Evolutionary conservation across 2,888 invertebrate species (phyloP).

Genomic region (Melinaea marsaeus): DNA sequence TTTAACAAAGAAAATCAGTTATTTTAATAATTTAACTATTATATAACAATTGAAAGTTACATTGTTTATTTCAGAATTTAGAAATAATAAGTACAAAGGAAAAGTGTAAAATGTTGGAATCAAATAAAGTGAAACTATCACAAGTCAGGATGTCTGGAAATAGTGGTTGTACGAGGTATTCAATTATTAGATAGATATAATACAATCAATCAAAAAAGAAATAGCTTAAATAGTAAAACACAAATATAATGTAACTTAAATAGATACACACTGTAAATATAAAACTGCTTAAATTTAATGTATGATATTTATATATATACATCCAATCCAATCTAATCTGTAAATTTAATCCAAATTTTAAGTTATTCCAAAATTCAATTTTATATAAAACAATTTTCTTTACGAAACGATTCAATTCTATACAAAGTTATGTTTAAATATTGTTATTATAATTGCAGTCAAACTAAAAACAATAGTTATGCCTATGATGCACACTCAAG

Average conservation of each 20-base stretch:
- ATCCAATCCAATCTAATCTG: no score
- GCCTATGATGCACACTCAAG: constrained; percentile 34
- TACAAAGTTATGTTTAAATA: not conserved
- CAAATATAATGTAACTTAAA: no score
- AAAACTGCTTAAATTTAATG: no score
- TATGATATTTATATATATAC: no score
- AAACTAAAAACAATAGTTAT: constrained; percentile 42
- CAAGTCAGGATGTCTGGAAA: constrained; percentile 56
- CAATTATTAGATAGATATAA: not conserved
- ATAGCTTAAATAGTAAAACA: no score
- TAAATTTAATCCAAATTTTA: no score
- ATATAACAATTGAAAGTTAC: not conserved
- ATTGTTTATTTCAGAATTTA: constrained; percentile 65
- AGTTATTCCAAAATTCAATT: no score
- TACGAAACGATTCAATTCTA: not conserved
- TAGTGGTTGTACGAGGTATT: constrained; percentile 58
- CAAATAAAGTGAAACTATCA: constrained; percentile 62
- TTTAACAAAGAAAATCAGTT: not conserved
- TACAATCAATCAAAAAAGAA: no score
- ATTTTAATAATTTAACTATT: not conserved
- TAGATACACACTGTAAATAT: no score
- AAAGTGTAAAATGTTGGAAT: constrained; percentile 68
- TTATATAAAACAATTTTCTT: no score
- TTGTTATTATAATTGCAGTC: constrained; percentile 37
- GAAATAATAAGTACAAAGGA: constrained; percentile 78